Percentiles rank a stretch among this genome's conserved stretches.
Evolutionary conservation across 2,113 vertebrate species (phyloP).

Genomic region (Aldabrachelys gigantea): DNA sequence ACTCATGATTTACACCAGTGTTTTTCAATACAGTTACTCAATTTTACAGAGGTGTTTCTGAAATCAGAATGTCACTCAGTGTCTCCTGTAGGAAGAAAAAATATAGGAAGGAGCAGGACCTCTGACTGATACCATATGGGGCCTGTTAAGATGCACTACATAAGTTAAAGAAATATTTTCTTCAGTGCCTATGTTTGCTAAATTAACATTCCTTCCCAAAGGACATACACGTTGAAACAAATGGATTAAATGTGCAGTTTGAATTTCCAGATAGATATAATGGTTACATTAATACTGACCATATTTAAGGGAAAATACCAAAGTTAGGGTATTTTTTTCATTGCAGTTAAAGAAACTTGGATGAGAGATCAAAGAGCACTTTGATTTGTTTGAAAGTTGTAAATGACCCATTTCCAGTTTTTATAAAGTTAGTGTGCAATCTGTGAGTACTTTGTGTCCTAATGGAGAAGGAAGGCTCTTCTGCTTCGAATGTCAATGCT

Average conservation of each 20-base stretch:
- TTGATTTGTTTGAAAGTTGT: slow-evolving; percentile 84
- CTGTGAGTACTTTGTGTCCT: slow-evolving; percentile 70
- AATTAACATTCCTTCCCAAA: slow-evolving; percentile 62
- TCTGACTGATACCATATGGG: neutral
- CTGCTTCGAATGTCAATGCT: slow-evolving; percentile 81
- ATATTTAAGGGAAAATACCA: slow-evolving; percentile 71
- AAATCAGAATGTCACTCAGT: neutral
- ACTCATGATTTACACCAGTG: neutral
- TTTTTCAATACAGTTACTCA: neutral
- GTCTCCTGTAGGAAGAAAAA: neutral
- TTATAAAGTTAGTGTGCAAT: slow-evolving; percentile 80
- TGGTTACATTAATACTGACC: slow-evolving; percentile 72
- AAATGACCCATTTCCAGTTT: slow-evolving; percentile 85
- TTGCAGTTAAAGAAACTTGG: slow-evolving; percentile 78
- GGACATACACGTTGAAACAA: slow-evolving; percentile 61
- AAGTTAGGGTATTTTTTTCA: slow-evolving; percentile 71
- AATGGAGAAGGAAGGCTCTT: slow-evolving; percentile 79
- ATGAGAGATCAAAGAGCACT: slow-evolving; percentile 81
- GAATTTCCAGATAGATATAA: slow-evolving; percentile 67
- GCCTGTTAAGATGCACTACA: slow-evolving; percentile 1
- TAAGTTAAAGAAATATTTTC: slow-evolving; percentile 7
- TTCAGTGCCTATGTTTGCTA: slow-evolving; percentile 24
- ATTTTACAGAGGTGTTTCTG: neutral
- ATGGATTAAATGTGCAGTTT: slow-evolving; percentile 70
- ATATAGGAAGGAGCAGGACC: neutral